Base-by-base conservation (phyloP, 2,888 invertebrate genomes). In the Pollenia labialis region DNA sequence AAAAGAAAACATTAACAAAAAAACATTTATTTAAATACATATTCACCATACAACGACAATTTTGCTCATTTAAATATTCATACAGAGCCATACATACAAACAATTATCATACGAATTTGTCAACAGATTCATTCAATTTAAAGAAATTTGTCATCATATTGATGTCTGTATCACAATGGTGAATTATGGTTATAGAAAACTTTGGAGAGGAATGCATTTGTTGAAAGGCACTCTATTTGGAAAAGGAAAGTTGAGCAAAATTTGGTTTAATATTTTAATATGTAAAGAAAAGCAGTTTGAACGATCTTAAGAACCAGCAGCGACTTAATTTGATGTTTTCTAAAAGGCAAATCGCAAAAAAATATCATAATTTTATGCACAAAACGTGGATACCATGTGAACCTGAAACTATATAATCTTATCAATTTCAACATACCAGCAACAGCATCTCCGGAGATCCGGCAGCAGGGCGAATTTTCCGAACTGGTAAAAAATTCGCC, bases 121-220 rank as follows among this genome's bases (percentile, higher is more conserved):
- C 60, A 69, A 69, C 62, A 62, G 44, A n/a, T 54, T 3, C 52
- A 62, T n/a, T 76, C 60, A 54, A 60, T 75, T 75, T 76, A 9
- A 76, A 76, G 16, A 75, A 60, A 82, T 69, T 60, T 82, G 52
- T 76, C 75, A 58, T 58, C 62, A n/a, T 44, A 62, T 82, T 82
- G 60, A 69, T 69, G 82, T 18, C 66, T 56, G 16, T 14, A 32
- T 72, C 56, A 32, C 32, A 62, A 40, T 56, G 18, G n/a, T 1
- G 14, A 68, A 9, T 23, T 14, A 64, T 42, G 44, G 42, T n/a
- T 14, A 18, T 11, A 14, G 16, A 18, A 44, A 44, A n/a, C 40
- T 40, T 40, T 8, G 10, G 1, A 16, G 44, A 18, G n/a, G n/a
- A 42, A 11, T 16, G 8, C 16, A 16, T n/a, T 52, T 16, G 11